Evolutionary conservation across 2,113 vertebrate species (phyloP), one percentile per base, ranked within the genome.

Genomic region (Chamaea fasciata): DNA sequence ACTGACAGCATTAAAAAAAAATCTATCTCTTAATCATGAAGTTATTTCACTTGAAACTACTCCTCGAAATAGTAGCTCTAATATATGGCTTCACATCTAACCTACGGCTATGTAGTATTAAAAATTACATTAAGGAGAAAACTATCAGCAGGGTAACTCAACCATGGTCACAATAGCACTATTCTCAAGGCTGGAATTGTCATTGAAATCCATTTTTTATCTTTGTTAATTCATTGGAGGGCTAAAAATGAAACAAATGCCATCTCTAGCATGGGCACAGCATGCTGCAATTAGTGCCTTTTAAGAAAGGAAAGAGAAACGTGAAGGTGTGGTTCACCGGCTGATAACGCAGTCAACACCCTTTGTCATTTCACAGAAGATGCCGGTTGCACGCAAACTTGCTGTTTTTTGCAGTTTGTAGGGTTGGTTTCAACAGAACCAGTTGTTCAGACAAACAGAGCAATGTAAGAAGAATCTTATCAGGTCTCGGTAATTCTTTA

Each of bases 401-500:
- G 84, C 94, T 89, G 39, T 88, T 89, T 97, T 90, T 82, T 96
- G 95, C 92, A 89, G 9, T 95, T 94, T 95, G 93, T 94, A 89
- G 71, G 89, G 71, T 82, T 57, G 92, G 86, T 94, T 93, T 96
- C 95, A 97, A 93, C 89, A 95, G 92, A 59, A 83, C 71, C 92
- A 88, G 89, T 97, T 97, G 96, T 96, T 94, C 89, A 95, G 90
- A 94, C 93, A 95, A 95, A 87, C 70, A 71, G 81, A 93, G 92
- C 94, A 95, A 83, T 89, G 69, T 27, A 88, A 93, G 73, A 93
- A 97, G 90, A 96, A 95, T 96, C 95, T 97, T 97, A 97, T 92
- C 91, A 21, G 81, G 90, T 89, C 91, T 91, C 90, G 95, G 93
- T 93, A 94, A 96, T 97, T 97, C 96, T 97, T 98, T 97, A 97